These are phyloP conservation scores for Bombus confusus DNA, from an alignment of 1,140 invertebrate species.

Conservation along the genomic window DNA sequence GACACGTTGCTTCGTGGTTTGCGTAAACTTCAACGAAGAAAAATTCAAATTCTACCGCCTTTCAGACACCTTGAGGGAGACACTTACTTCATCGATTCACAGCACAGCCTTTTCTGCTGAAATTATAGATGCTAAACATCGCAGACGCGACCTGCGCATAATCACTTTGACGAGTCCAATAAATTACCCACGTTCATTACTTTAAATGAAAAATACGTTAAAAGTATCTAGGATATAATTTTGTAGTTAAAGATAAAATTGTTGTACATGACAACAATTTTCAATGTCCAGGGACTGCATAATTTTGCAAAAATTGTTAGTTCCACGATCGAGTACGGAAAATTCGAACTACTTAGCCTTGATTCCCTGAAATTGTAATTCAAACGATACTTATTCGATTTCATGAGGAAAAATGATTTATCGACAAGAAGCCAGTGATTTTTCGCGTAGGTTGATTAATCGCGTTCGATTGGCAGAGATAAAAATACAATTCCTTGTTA, in stretches of 20 bases:
- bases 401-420: no score
- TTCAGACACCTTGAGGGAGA: conserved; percentile 46
- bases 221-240: no score
- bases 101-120: conserved; percentile 26
- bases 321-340: neutral
- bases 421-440: neutral
- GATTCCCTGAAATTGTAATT: neutral
- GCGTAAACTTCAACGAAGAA: conserved; percentile 46
- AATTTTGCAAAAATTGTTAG: neutral
- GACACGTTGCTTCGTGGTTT: conserved; percentile 35
- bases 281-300: no score
- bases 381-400: neutral
- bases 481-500: neutral
- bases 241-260: no score
- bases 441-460: neutral
- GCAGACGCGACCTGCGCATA: conserved; percentile 26
- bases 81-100: conserved; percentile 27
- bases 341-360: neutral
- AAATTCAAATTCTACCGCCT: conserved; percentile 48
- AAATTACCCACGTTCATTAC: neutral
- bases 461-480: neutral
- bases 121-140: conserved; percentile 55
- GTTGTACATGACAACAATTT: no score
- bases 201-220: no score
- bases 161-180: conserved; percentile 8